Percentiles rank a stretch among this genome's conserved stretches.
phyloP scores from a whole-genome alignment of 2,888 invertebrate species.

The Campoplex nolae region DNA sequence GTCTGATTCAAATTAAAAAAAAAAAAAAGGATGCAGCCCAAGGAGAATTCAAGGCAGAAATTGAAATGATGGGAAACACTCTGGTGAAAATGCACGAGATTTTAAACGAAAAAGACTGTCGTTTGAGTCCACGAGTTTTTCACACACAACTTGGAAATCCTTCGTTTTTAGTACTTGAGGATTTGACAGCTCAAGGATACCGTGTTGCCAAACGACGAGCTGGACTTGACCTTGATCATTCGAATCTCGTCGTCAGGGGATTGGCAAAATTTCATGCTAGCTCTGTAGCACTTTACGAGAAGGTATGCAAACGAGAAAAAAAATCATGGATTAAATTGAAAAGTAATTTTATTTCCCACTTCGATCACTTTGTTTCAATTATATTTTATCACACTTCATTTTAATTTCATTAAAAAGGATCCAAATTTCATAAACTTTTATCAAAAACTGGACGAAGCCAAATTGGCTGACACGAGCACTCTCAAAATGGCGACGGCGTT shows the following conservation, averaged over 20 bases:
- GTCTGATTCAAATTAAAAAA: neutral
- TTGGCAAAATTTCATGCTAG: conserved; percentile 87
- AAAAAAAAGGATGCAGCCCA: conserved; percentile 71
- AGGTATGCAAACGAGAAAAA: conserved; percentile 79
- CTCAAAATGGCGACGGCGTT: conserved; percentile 63
- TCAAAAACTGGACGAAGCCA: conserved; percentile 60
- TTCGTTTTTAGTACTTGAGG: conserved; percentile 85
- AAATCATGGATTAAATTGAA: too few species aligned
- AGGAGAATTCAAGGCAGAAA: conserved; percentile 76
- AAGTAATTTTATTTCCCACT: neutral
- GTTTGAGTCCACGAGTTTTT: conserved; percentile 77
- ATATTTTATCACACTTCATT: neutral
- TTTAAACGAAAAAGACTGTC: conserved; percentile 66
- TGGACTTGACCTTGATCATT: conserved; percentile 86
- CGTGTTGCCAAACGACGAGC: conserved; percentile 85
- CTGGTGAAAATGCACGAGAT: conserved; percentile 78
- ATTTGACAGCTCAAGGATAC: conserved; percentile 86
- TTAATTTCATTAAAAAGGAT: conserved; percentile 68
- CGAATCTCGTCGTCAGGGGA: conserved; percentile 84
- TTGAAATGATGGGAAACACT: conserved; percentile 78
- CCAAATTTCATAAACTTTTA: conserved; percentile 71
- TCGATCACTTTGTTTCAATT: neutral
- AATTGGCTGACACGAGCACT: conserved; percentile 48
- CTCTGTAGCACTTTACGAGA: conserved; percentile 85
- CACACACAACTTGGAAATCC: conserved; percentile 80